Percentiles rank a stretch among this genome's conserved stretches.
phyloP scores from a whole-genome alignment of 1,140 invertebrate species.

The Cherax destructor region DNA sequence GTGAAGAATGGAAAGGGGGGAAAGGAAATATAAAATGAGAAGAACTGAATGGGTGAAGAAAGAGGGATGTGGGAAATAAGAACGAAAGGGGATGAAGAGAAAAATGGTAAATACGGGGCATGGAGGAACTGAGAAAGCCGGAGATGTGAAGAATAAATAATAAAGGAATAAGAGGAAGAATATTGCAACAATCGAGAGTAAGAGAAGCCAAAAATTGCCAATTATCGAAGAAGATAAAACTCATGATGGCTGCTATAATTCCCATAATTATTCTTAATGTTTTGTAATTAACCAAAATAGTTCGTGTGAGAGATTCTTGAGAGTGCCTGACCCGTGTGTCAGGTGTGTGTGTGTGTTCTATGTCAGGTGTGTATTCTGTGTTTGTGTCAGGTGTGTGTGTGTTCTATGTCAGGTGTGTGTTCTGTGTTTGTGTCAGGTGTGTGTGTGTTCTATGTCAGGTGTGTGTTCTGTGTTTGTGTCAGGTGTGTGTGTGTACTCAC shows the following conservation, averaged over 20 bases:
- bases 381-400: too few relatives aligned
- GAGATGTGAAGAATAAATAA: neutral
- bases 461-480: too few relatives aligned
- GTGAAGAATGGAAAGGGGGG: too few relatives aligned
- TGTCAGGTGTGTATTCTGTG: too few relatives aligned
- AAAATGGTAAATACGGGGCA: neutral
- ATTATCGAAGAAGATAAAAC: conserved; percentile 1
- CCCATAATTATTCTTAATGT: conserved; percentile 3
- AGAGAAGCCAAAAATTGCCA: neutral
- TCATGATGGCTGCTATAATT: neutral
- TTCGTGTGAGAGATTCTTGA: neutral
- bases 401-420: too few relatives aligned
- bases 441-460: too few relatives aligned
- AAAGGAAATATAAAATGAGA: too few relatives aligned
- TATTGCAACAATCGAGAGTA: neutral
- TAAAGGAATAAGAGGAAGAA: neutral
- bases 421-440: too few relatives aligned
- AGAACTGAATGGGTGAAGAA: too few relatives aligned
- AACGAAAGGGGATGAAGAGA: neutral
- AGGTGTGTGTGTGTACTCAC: too few relatives aligned
- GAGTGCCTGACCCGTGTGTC: too few relatives aligned
- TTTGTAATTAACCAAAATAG: neutral
- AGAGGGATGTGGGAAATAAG: neutral
- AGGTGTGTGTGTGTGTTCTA: too few relatives aligned
- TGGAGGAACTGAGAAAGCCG: neutral